These are phyloP conservation scores for Lordiphosa fenestrarum DNA, from an alignment of 2,888 invertebrate genomes.

Conservation along the genomic window DNA sequence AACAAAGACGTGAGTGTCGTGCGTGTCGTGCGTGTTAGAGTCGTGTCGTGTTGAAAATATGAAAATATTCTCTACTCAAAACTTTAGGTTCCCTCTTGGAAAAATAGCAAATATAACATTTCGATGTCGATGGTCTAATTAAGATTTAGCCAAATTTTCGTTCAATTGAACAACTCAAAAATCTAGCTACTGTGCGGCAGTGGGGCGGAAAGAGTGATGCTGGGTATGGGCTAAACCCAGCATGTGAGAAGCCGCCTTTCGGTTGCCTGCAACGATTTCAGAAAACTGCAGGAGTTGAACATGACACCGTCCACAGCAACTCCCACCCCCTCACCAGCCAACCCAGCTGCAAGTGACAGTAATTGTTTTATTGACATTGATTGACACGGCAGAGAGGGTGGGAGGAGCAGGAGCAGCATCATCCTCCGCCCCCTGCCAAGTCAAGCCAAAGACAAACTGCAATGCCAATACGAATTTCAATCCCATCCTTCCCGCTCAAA, in stretches of 20 bases:
- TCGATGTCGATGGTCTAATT: too few species aligned
- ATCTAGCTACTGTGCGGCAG: too few species aligned
- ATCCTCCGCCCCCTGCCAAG: conserved; percentile 43
- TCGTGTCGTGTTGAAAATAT: too few species aligned
- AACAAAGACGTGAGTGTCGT: too few species aligned
- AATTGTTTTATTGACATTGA: conserved; percentile 79
- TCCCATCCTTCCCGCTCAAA: conserved; percentile 45
- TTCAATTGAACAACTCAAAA: too few species aligned
- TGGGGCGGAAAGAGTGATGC: too few species aligned
- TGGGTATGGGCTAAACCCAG: too few species aligned
- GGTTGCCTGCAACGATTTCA: conserved; percentile 22
- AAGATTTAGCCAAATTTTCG: too few species aligned
- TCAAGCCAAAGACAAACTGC: conserved; percentile 73
- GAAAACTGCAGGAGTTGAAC: conserved; percentile 22
- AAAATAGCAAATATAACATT: too few species aligned
- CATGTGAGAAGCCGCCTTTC: not conserved
- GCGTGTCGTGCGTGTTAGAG: too few species aligned
- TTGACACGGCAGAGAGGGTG: conserved; percentile 61
- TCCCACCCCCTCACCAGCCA: conserved; percentile 19
- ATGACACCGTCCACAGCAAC: conserved; percentile 41
- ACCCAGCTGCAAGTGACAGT: conserved; percentile 73
- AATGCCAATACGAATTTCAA: conserved; percentile 52
- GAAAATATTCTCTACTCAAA: too few species aligned
- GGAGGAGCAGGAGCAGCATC: conserved; percentile 1
- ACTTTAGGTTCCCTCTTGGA: too few species aligned